Evolutionary conservation across 2,797 vertebrate species (phyloP).

Genomic region (Pelodytes ibericus): DNA sequence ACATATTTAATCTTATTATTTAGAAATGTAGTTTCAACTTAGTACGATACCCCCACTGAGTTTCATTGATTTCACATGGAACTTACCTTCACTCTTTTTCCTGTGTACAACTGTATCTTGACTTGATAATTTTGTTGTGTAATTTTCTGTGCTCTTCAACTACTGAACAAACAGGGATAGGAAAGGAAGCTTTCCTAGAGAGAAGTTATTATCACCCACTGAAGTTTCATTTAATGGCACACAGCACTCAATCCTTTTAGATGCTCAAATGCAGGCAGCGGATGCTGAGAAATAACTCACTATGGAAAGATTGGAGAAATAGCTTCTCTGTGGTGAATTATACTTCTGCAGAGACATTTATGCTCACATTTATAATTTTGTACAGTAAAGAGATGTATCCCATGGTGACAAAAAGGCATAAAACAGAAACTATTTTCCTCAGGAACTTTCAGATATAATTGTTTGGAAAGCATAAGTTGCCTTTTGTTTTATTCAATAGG

Average conservation of each 20-base stretch:
- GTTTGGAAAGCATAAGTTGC: slow-evolving; percentile 19
- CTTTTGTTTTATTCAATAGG: not conserved
- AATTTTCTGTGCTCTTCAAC: slow-evolving; percentile 24
- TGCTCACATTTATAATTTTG: slow-evolving; percentile 48
- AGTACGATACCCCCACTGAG: not conserved
- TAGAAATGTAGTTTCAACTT: slow-evolving; percentile 2
- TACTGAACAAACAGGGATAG: slow-evolving; percentile 37
- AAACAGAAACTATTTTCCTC: slow-evolving; percentile 14
- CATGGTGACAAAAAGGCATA: slow-evolving; percentile 41
- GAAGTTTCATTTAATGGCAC: slow-evolving; percentile 52
- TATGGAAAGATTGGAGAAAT: slow-evolving; percentile 32
- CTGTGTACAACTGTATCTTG: slow-evolving; percentile 2
- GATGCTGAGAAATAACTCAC: slow-evolving; percentile 49
- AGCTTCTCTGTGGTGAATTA: slow-evolving; percentile 43
- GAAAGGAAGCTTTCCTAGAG: slow-evolving; percentile 40
- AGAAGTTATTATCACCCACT: slow-evolving; percentile 52
- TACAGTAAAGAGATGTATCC: slow-evolving; percentile 29
- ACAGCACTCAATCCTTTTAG: slow-evolving; percentile 53
- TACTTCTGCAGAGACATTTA: slow-evolving; percentile 40
- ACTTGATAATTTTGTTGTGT: slow-evolving; percentile 41
- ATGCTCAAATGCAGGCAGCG: slow-evolving; percentile 44
- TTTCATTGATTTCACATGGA: not conserved
- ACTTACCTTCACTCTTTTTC: not conserved
- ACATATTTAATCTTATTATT: not conserved
- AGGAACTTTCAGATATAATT: slow-evolving; percentile 16